A percentile compares a stretch with the other conserved stretches of the same genome.
phyloP scores from a whole-genome alignment of 2,888 invertebrate genomes.

The Drosophila percnosoma region DNA sequence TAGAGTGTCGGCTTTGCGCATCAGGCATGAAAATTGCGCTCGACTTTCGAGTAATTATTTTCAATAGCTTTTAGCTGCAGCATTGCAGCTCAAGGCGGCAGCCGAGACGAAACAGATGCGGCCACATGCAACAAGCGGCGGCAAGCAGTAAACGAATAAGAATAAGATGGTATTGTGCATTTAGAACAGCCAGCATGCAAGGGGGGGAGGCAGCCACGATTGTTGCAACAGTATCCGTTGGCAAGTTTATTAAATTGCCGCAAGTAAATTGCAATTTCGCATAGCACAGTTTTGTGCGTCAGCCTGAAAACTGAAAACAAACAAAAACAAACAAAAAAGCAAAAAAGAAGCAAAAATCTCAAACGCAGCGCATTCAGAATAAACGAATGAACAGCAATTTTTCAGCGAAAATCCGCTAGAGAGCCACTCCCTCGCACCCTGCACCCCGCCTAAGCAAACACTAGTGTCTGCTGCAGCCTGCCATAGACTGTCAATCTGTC shows the following conservation, averaged over 20 bases:
- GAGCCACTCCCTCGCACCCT: neutral
- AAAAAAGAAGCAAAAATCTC: neutral
- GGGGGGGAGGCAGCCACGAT: neutral
- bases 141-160: constrained; percentile 1
- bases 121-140: constrained; percentile 40
- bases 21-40: constrained; percentile 39
- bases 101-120: constrained; percentile 15
- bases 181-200: constrained; percentile 3
- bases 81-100: constrained; percentile 50
- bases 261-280: constrained; percentile 74
- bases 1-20: constrained; percentile 12
- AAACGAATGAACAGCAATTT: constrained; percentile 34
- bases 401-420: constrained; percentile 3
- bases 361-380: constrained; percentile 64
- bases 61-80: constrained; percentile 67
- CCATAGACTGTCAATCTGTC: neutral
- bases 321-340: neutral
- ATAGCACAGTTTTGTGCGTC: constrained; percentile 48
- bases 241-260: constrained; percentile 69
- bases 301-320: constrained; percentile 15
- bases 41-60: constrained; percentile 71
- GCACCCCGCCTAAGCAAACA: neutral
- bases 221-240: constrained; percentile 30
- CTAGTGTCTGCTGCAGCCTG: neutral
- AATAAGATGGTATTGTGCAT: constrained; percentile 24